phyloP scores from a whole-genome alignment of 2,113 vertebrate genomes.

The Phocoena sinus region DNA sequence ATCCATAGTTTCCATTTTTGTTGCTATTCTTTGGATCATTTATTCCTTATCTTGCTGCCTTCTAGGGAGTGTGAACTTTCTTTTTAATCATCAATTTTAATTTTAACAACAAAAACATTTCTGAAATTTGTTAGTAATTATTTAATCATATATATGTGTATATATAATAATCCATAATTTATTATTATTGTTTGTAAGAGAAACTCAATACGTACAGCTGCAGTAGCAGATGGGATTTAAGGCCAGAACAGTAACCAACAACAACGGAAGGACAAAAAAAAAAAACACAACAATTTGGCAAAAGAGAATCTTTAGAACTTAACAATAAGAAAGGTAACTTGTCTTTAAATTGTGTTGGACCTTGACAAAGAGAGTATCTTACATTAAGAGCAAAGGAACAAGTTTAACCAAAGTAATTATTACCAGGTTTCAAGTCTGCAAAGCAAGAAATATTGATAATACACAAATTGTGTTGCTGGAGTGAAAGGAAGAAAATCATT shows the following conservation, averaged over 20 bases:
- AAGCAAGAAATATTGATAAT: not conserved
- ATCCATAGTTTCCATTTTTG: not conserved
- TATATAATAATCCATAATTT: not conserved
- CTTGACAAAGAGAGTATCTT: not conserved
- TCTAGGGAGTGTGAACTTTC: not conserved
- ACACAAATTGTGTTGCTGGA: not conserved
- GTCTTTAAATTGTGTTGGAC: not conserved
- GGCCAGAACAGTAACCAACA: not conserved
- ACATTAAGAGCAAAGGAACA: not conserved
- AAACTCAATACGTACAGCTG: not conserved
- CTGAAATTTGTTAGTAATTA: conserved; percentile 3
- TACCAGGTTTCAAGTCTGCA: not conserved
- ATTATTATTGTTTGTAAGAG: not conserved
- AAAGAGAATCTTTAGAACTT: not conserved
- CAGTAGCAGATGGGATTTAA: not conserved
- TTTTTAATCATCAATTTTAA: not conserved
- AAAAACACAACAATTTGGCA: not conserved
- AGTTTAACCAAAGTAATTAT: not conserved
- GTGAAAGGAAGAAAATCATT: not conserved
- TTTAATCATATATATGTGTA: not conserved
- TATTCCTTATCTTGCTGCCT: not conserved
- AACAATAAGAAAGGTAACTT: not conserved
- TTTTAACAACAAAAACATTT: not conserved
- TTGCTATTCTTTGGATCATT: not conserved
- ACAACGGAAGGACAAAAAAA: not conserved